A percentile compares a stretch with the other conserved stretches of the same genome.
Evolutionary conservation across 2,113 vertebrate species (phyloP).

Genomic region (Dromaius novaehollandiae): DNA sequence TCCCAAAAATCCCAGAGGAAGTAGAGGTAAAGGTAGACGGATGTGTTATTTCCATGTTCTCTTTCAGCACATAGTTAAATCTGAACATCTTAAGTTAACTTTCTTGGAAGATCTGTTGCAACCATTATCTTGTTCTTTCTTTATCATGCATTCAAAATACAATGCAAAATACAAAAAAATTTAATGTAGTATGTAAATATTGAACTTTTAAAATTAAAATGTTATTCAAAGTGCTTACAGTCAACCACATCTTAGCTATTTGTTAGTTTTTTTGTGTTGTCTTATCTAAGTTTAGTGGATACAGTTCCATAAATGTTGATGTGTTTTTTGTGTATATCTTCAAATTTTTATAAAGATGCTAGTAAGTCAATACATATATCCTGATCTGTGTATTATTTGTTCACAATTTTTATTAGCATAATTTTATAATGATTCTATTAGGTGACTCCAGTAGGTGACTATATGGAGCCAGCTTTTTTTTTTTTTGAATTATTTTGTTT

Average conservation of each 20-base stretch:
- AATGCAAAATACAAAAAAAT: conserved; percentile 33
- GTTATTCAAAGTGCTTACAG: conserved; percentile 64
- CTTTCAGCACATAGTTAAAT: conserved; percentile 16
- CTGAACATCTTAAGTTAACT: conserved; percentile 32
- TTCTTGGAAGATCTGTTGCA: conserved; percentile 84
- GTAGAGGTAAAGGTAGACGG: conserved; percentile 53
- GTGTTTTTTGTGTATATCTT: conserved; percentile 83
- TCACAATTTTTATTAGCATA: conserved; percentile 63
- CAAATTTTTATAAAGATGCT: conserved; percentile 89
- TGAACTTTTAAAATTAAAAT: conserved; percentile 74
- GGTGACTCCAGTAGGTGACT: conserved; percentile 47
- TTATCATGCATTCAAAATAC: conserved; percentile 73
- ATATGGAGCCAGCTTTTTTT: conserved; percentile 70
- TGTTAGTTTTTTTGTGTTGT: conserved; percentile 79
- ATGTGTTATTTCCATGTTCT: background rate
- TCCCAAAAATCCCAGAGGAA: background rate
- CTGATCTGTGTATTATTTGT: conserved; percentile 86
- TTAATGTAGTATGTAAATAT: conserved; percentile 75
- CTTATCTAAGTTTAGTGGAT: conserved; percentile 73
- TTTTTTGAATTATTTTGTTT: conserved; percentile 41
- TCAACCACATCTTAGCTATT: conserved; percentile 71
- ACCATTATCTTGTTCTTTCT: conserved; percentile 91
- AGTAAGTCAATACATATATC: conserved; percentile 82
- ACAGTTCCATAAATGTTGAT: conserved; percentile 76
- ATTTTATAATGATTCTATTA: conserved; percentile 50